Base-by-base conservation (phyloP, 2,888 invertebrate species). In the Dolomedes plantarius region DNA sequence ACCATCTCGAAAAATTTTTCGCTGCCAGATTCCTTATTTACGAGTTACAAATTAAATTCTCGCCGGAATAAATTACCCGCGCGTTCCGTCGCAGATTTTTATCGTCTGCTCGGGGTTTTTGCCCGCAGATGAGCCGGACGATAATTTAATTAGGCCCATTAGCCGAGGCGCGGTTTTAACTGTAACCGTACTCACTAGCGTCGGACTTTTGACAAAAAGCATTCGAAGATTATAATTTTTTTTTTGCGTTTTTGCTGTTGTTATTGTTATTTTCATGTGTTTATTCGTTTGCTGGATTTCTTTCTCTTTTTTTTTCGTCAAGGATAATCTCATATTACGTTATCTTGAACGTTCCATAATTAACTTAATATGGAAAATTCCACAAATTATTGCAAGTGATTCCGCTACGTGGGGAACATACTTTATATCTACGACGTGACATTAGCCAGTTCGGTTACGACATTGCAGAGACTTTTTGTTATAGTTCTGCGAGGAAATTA, bases 91-190 rank as follows among this genome's bases (percentile, higher is more conserved):
- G 72, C 56, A 76, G 83, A 83, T 83, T 83, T 83, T 83, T 83
- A 83, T 83, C 83, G 77, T 72, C 56, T 16, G 23, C 23, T 76
- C 67, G 39, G 56, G 46, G 71, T 83, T 83, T 83, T 83, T 83
- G 65, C 83, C 56, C 65, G 46, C 83, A 83, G 83, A 83, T 77
- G 83, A 83, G 83, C 50, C 27, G 65, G 67, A 73, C 77, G 83
- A 77, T 83, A 83, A 83, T 83, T 83, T 83, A 83, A 83, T 83
- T 83, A 83, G 77, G 76, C 67, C 83, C 83, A 83, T 83, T 83
- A 83, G 65, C 77, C 6, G 71, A 68, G 75, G 76, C 69, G 76
- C 76, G 69, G 75, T 72, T 77, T 77, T 77, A 83, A 83, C 77
- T 83, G 83, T 77, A 83, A 76, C 77, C 83, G 83, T 64, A 72